Base-by-base conservation (phyloP, 1,140 invertebrate species). In the Physella acuta region DNA sequence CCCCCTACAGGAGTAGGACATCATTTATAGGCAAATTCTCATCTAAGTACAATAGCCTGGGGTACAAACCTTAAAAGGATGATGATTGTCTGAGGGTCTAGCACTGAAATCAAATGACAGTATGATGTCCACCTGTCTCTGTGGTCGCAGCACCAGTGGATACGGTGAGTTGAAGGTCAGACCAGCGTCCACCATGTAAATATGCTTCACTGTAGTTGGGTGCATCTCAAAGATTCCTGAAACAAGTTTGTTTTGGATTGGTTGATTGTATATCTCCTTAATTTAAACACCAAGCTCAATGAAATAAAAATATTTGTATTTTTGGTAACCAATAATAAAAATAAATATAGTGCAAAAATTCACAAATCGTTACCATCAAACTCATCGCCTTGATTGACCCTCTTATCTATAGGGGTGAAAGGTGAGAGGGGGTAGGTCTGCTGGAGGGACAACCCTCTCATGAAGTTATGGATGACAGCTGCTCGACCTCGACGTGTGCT, bases 101-200 rank as follows among this genome's bases (percentile, higher is more conserved):
- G 81, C 84, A 72, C 86, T 87, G 76, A 87, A 88, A 74, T 88
- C 87, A 75, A 87, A 87, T 0, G 85, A 85, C 28, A 88, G 64
- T 67, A 85, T 86, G 17, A 88, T 74, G 51, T 87, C 82, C 3
- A 87, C 84, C 31, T 76, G 79, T 67, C 87, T 72, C 74, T 87
- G 86, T 3, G 86, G 86, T 59, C 86, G 64, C 30, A 87, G 74
- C 1, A 87, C 76, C 5, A 86, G 78, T 8, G 87, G 87, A 71
- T 82, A 87, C 0, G 87, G 87, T 5, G 85, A 84, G 76, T 88
- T 88, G 71, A 88, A 87, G 3, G 85, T 86, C 39, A 88, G 73
- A 5, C 87, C 87, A 30, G 85, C 84, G 74, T 88, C 87, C 0
- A 87, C 87, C 73, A 88, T 80, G 73, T 85, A 87, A 33, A 87